phyloP scores from a whole-genome alignment of 2,888 invertebrate species.

The Drosophila ustulata region DNA sequence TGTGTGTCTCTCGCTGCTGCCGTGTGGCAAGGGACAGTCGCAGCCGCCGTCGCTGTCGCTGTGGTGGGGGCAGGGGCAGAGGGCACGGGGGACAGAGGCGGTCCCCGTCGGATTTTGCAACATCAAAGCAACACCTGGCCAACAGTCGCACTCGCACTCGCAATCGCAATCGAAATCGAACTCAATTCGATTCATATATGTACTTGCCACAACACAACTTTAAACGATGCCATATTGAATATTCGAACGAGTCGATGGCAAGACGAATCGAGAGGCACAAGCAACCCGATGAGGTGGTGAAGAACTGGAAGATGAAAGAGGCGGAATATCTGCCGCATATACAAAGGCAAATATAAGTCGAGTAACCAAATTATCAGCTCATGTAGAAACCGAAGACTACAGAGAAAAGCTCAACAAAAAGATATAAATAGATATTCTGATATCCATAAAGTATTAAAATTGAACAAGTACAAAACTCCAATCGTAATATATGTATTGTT shows the following conservation, averaged over 20 bases:
- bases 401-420: no score
- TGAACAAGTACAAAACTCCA: no score
- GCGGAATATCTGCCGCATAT: neutral
- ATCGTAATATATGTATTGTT: no score
- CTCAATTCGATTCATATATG: conserved; percentile 42
- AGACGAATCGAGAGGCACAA: neutral
- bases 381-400: no score
- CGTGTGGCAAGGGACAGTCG: neutral
- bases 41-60: neutral
- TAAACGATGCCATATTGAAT: conserved; percentile 44
- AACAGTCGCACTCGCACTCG: conserved; percentile 43
- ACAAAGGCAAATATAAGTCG: neutral
- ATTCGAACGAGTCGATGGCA: conserved; percentile 11
- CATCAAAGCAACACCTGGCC: conserved; percentile 74
- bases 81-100: conserved; percentile 5
- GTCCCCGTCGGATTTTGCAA: conserved; percentile 53
- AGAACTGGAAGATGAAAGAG: neutral
- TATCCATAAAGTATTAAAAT: no score
- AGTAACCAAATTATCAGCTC: neutral
- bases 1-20: conserved; percentile 9
- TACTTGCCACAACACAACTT: conserved; percentile 43
- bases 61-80: neutral
- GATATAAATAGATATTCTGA: no score
- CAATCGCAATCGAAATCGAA: conserved; percentile 53
- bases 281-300: neutral